Percentiles rank a stretch among this genome's conserved stretches.
phyloP scores from a whole-genome alignment of 2,888 invertebrate genomes.

The Rotaria magnacalcarata region DNA sequence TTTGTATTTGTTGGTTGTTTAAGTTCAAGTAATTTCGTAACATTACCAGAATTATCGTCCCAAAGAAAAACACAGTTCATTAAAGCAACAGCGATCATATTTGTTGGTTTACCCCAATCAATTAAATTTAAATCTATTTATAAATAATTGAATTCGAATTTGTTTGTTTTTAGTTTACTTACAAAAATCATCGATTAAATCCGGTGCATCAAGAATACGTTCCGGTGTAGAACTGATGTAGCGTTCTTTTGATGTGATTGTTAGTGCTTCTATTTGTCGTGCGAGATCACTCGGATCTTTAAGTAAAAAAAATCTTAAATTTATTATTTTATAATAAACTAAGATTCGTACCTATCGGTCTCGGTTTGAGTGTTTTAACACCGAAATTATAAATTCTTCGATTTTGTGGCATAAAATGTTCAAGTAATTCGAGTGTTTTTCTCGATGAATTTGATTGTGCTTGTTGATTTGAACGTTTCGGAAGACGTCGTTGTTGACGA shows the following conservation, averaged over 20 bases:
- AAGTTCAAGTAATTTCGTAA: not conserved
- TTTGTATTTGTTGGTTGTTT: not conserved
- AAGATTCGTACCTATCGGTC: not conserved
- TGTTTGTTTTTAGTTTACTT: not conserved
- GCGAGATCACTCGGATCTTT: conserved; percentile 27
- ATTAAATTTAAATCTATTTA: conserved; percentile 42
- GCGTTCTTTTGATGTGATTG: conserved; percentile 28
- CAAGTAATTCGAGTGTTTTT: conserved; percentile 3
- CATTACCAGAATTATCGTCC: conserved; percentile 25
- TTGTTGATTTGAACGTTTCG: conserved; percentile 24
- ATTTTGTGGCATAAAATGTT: conserved; percentile 33
- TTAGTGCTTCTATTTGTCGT: conserved; percentile 27
- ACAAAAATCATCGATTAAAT: conserved; percentile 43
- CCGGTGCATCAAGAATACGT: conserved; percentile 46
- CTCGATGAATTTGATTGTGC: not conserved
- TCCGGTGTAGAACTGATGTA: conserved; percentile 43
- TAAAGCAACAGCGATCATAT: conserved; percentile 37
- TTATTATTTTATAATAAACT: too few relatives aligned
- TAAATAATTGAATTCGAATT: not conserved
- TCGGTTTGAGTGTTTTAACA: conserved; percentile 10
- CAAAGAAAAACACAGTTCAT: conserved; percentile 36
- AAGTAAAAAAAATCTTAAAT: not conserved
- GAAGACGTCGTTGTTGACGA: not conserved
- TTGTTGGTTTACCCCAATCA: conserved; percentile 38
- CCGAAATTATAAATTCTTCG: conserved; percentile 26